These are phyloP conservation scores for Octodonta nipae DNA, from an alignment of 2,888 invertebrate genomes.

Conservation along the genomic window DNA sequence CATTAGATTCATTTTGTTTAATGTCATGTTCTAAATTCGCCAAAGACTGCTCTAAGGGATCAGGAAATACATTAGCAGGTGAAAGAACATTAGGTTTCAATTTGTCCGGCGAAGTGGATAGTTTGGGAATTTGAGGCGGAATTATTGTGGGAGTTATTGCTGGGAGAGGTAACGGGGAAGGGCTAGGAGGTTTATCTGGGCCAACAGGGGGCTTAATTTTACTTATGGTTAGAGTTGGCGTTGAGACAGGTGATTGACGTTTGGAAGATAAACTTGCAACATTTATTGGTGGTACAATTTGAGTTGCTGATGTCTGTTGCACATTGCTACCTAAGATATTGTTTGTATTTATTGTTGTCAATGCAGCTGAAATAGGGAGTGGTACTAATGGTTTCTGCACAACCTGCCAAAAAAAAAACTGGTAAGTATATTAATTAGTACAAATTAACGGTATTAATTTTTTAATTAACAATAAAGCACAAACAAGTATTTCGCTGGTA, in stretches of 20 bases:
- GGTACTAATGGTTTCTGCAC: conserved; percentile 21
- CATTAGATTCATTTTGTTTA: conserved; percentile 20
- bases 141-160: conserved; percentile 28
- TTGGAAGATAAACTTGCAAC: conserved; percentile 24
- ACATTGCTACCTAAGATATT: not conserved
- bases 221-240: conserved; percentile 11
- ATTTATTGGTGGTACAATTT: conserved; percentile 13
- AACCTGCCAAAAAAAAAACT: no score
- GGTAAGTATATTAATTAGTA: no score
- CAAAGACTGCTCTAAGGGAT: conserved; percentile 57
- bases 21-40: conserved; percentile 54
- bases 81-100: conserved; percentile 28
- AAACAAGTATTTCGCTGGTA: no score
- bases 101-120: conserved; percentile 29
- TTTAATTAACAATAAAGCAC: no score
- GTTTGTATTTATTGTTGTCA: conserved; percentile 14
- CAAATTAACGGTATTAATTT: no score
- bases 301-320: conserved; percentile 8
- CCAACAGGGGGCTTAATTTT: conserved; percentile 11
- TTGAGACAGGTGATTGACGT: conserved; percentile 10
- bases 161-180: conserved; percentile 19
- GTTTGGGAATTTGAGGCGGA: conserved; percentile 24
- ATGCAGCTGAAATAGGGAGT: conserved; percentile 18
- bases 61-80: conserved; percentile 39
- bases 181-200: conserved; percentile 2